Evolutionary conservation across 2,113 vertebrate species (phyloP), one percentile per base, ranked within the genome.

Genomic region (Crotalus viridis): DNA sequence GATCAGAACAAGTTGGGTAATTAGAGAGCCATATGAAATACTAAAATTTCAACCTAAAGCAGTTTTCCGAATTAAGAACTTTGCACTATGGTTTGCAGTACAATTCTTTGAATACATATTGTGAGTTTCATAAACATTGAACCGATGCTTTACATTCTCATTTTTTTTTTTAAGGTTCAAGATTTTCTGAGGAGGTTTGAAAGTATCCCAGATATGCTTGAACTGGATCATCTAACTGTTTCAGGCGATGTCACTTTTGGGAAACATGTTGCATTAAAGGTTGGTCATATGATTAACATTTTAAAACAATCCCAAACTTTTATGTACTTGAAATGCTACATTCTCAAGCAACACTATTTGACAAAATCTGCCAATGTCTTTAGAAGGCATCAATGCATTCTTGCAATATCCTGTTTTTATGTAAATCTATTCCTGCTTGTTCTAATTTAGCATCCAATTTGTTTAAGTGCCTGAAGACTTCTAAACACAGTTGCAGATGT

Each of bases 191-290:
- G 97, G 87, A 98, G 99, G 91, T 99, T 99, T 94, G 99, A 99
- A 97, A 99, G 99, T 97, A 99, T 99, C 95, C 99, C 99, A 2
- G 99, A 99, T 95, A 99, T 99, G 98, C 98, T 99, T 96, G 99
- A 99, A 97, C 97, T 99, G 94, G 99, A 99, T 98, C 99, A 99
- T 96, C 98, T 99, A 91, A 99, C 99, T 0, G 99, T 99, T 93
- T 99, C 99, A 22, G 99, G 99, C 95, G 99, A 99, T 90, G 99
- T 99, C 95, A 99, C 99, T 3, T 99, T 99, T 94, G 99, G 99
- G 91, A 99, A 99, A 95, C 98, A 99, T 1, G 99, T 99, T 93
- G 98, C 98, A 9, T 97, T 99, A 95, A 99, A 99, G 98, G 99
- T 99, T 86, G 97, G 97, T 94, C 90, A 93, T 89, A 24, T 24